Percentiles rank a stretch among this genome's conserved stretches.
These are phyloP conservation scores for Staurois parvus DNA, from an alignment of 2,797 vertebrate genomes.

Conservation along the genomic window DNA sequence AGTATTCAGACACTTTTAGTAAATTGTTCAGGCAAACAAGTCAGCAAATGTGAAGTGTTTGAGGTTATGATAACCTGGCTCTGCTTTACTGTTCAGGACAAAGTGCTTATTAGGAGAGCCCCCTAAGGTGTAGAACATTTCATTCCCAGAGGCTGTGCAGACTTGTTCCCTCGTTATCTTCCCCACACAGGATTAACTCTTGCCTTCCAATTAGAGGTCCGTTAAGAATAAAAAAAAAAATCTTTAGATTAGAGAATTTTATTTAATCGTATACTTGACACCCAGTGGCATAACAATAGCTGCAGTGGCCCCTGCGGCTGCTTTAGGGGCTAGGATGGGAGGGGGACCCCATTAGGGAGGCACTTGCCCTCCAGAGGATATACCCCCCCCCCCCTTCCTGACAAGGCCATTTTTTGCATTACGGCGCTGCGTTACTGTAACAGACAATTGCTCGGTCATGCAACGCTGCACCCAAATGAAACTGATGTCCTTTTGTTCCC, in stretches of 20 bases:
- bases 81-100: not conserved
- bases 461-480: too few relatives aligned
- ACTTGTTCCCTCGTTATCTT: not conserved
- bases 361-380: too few relatives aligned
- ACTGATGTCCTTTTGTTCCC: too few relatives aligned
- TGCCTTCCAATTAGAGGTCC: not conserved
- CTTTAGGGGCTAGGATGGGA: too few relatives aligned
- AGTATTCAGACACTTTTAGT: not conserved
- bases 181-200: not conserved
- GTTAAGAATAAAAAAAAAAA: not conserved
- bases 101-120: not conserved
- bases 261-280: not conserved
- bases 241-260: too few relatives aligned
- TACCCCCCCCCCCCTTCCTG: too few relatives aligned
- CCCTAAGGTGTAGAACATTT: not conserved
- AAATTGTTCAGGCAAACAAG: conserved; percentile 20
- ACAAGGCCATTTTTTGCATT: too few relatives aligned
- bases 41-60: conserved; percentile 26
- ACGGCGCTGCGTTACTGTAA: too few relatives aligned
- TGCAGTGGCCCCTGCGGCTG: too few relatives aligned
- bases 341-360: too few relatives aligned
- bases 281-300: too few relatives aligned
- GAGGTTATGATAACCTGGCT: conserved; percentile 26
- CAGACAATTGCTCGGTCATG: too few relatives aligned
- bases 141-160: not conserved